Conservation (phyloP, 2,113 vertebrate genomes). For the Dasyornis broadbenti region DNA sequence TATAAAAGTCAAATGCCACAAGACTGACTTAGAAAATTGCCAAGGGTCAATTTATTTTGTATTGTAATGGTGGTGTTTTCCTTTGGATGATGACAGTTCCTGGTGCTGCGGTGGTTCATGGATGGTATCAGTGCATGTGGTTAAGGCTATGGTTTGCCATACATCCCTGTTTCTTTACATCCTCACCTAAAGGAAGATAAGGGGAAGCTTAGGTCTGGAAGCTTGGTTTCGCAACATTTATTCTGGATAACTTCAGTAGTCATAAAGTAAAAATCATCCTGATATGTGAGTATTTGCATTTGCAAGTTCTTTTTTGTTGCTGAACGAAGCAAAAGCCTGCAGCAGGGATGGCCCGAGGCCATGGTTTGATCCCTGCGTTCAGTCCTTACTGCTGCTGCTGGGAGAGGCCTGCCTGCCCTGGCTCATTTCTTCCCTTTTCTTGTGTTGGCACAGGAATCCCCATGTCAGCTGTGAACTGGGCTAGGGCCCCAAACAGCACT, state of each 20-base stretch:
- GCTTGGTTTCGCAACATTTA: background rate
- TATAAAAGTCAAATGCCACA: slow-evolving; percentile 44
- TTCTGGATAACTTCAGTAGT: background rate
- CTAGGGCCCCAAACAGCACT: background rate
- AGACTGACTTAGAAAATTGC: background rate
- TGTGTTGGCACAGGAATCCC: too few species aligned
- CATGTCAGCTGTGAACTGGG: background rate
- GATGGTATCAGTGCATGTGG: fast-evolving
- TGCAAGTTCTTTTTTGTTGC: background rate
- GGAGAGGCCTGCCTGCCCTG: background rate
- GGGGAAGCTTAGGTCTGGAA: background rate
- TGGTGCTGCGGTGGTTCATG: fast-evolving
- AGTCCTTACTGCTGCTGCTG: background rate
- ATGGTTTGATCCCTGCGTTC: background rate
- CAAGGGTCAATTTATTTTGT: slow-evolving; percentile 22
- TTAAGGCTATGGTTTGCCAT: background rate
- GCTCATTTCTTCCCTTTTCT: background rate
- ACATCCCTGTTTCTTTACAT: background rate
- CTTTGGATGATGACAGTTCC: background rate
- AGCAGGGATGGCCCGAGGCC: background rate
- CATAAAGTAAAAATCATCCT: background rate
- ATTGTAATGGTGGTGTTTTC: background rate
- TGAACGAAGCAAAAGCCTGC: background rate
- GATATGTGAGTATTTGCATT: background rate
- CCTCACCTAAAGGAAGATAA: background rate